Evolutionary conservation across 2,888 invertebrate species (phyloP).

Genomic region (Spodoptera littoralis): DNA sequence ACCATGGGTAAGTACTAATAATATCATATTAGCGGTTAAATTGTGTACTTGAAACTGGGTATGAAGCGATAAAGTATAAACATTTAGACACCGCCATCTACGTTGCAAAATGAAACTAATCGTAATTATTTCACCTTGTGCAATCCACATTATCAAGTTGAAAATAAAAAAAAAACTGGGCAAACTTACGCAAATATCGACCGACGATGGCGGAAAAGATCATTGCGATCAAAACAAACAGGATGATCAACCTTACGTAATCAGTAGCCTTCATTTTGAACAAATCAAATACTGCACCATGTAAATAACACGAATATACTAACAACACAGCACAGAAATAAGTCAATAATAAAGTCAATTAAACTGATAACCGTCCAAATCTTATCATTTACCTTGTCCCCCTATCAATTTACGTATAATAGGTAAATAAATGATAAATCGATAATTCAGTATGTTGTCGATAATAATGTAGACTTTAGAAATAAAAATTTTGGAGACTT

Average conservation of each 20-base stretch:
- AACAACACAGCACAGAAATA: conserved; percentile 7
- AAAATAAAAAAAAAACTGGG: conserved; percentile 2
- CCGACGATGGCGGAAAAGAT: conserved; percentile 17
- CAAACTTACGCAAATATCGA: conserved; percentile 25
- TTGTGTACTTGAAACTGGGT: no score
- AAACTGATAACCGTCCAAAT: conserved; percentile 16
- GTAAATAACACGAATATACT: not conserved
- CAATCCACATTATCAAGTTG: no score
- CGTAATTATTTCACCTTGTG: no score
- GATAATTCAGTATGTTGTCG: conserved; percentile 8
- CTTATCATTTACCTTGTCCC: conserved; percentile 27
- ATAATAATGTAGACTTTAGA: no score
- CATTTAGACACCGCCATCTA: conserved; percentile 1
- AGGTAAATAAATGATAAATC: conserved; percentile 3
- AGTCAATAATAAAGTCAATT: conserved; percentile 33
- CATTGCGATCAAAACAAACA: not conserved
- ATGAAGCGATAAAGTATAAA: not conserved
- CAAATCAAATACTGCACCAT: not conserved
- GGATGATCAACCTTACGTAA: conserved; percentile 18
- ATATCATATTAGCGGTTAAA: no score
- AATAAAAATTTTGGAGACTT: no score
- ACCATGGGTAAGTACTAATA: no score
- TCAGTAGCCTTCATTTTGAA: conserved; percentile 11
- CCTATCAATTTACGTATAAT: conserved; percentile 7
- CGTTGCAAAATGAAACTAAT: no score